Base-by-base conservation (phyloP, 2,797 vertebrate genomes). In the Apogon talboti region DNA sequence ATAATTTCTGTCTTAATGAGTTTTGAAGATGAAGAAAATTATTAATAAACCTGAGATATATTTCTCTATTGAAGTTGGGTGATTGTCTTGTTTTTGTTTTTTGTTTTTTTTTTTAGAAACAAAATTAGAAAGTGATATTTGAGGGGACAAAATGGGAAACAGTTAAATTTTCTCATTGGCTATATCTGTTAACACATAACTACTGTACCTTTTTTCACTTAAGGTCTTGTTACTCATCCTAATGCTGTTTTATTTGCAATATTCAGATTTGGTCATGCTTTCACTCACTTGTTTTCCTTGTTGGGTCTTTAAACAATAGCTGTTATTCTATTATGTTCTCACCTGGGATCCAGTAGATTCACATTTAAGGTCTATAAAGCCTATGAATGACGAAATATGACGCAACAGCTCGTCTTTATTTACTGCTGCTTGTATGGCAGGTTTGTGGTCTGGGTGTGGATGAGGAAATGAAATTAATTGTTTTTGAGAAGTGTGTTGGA, bases 31-130 rank as follows among this genome's bases (percentile, higher is more conserved):
- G 79, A 86, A 81, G 79, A 83, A 83, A 68, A 74, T 90, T 86
- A 73, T 85, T 81, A 92, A 92, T 91, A 93, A 93, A 93, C 73
- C 30, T 71, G 79, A 87, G 86, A 88, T 88, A 76, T 88, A 83
- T 92, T 92, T 92, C 83, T 87, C 84, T 85, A 89, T 45, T 42
- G 51, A 66, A 42, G 11, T 78, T 66, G 64, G 4, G 57, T 69
- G 21, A 49, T 45, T 35, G 19, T 68, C 0, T n/a, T 71, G 2
- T 43, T 74, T 67, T 7, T 43, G n/a, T 43, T 43, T 35, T 35
- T 7, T 28, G 3, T 28, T 28, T 28, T 28, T 21, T 21, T 21
- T 21, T 21, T n/a, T 24, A 24, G 21, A 28, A 28, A 28, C 24
- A 28, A 5, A 28, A 28, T 28, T 28, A 28, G 24, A 21, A 21